phyloP scores from a whole-genome alignment of 2,888 invertebrate species.

The Trachelus tabidus region DNA sequence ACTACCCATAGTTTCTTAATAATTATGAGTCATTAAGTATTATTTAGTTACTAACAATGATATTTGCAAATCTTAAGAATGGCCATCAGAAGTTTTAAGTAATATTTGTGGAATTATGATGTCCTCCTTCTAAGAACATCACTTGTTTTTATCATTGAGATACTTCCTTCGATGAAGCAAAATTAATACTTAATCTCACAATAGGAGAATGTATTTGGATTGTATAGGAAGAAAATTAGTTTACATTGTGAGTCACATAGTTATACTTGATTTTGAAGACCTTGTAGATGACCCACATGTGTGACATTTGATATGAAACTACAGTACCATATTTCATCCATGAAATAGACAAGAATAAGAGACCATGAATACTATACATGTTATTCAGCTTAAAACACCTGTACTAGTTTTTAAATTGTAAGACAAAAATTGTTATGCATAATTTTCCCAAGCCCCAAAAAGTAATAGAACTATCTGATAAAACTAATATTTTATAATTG shows the following conservation, averaged over 20 bases:
- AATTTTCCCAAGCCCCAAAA: neutral
- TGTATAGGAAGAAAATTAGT: neutral
- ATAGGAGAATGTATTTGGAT: neutral
- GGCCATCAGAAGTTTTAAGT: neutral
- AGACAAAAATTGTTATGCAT: neutral
- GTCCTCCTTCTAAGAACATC: neutral
- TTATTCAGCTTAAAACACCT: neutral
- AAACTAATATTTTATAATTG: neutral
- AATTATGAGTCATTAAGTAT: neutral
- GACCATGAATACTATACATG: neutral
- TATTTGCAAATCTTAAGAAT: neutral
- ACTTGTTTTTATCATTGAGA: neutral
- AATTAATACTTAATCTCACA: neutral
- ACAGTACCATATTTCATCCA: constrained; percentile 52
- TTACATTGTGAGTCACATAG: neutral
- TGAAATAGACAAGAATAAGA: constrained; percentile 38
- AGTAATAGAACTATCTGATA: neutral
- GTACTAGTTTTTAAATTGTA: neutral
- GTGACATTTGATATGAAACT: constrained; percentile 46
- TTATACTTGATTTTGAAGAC: constrained; percentile 3
- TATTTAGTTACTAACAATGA: neutral
- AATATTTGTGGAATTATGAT: neutral
- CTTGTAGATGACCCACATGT: constrained; percentile 41
- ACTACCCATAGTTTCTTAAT: neutral
- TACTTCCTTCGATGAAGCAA: neutral